phyloP scores from a whole-genome alignment of 1,140 invertebrate genomes.

The Lepidostoma basale region DNA sequence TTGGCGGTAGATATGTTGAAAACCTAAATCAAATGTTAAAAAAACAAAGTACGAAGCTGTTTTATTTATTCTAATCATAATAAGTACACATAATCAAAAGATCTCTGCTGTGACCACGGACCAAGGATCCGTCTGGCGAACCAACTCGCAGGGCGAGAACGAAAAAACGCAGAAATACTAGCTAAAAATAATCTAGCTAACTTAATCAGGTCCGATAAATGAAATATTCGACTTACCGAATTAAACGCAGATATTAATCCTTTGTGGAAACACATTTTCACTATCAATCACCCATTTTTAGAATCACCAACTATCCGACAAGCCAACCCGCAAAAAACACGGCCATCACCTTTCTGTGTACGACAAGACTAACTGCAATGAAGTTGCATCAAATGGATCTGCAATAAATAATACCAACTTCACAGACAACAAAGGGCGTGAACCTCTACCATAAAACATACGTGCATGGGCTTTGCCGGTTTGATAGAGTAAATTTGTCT shows the following conservation, averaged over 20 bases:
- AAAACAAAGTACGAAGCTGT: too few relatives aligned
- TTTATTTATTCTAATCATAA: too few relatives aligned
- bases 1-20: too few relatives aligned
- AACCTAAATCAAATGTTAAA: too few relatives aligned
- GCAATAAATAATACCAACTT: constrained; percentile 18
- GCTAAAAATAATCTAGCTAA: neutral
- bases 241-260: constrained; percentile 20
- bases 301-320: constrained; percentile 8
- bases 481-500: too few relatives aligned
- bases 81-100: too few relatives aligned
- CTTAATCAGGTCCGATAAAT: neutral
- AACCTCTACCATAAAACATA: too few relatives aligned
- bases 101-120: too few relatives aligned
- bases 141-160: neutral
- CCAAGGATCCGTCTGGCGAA: constrained; percentile 11
- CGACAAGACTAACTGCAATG: constrained; percentile 21
- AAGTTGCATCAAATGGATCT: constrained; percentile 14
- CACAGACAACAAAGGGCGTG: constrained; percentile 3
- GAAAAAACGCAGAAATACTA: neutral
- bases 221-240: neutral
- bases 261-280: constrained; percentile 34
- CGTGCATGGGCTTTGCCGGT: too few relatives aligned
- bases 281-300: constrained; percentile 25
- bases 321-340: neutral
- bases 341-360: constrained; percentile 26